Conservation (phyloP, 2,888 invertebrate species). For the Lepidonotus clava region DNA sequence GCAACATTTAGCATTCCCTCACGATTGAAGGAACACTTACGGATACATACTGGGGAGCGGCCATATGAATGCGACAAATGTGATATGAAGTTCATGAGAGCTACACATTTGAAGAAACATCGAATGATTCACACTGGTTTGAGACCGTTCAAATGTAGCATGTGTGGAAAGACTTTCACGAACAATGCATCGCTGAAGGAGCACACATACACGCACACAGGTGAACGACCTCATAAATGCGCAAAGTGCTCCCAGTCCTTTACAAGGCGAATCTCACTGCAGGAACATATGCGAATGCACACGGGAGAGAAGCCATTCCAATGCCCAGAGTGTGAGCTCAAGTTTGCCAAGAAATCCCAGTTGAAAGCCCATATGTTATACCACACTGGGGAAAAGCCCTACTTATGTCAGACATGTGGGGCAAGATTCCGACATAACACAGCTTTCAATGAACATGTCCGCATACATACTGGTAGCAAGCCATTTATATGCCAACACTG, state of each 20-base stretch:
- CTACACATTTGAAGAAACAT: conserved; percentile 38
- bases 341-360: conserved; percentile 20
- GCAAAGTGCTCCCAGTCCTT: conserved; percentile 9
- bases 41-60: conserved; percentile 44
- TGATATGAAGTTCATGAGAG: conserved; percentile 36
- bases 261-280: background rate
- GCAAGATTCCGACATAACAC: conserved; percentile 9
- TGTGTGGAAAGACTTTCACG: conserved; percentile 24
- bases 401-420: conserved; percentile 41
- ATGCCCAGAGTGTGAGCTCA: background rate
- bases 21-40: conserved; percentile 18
- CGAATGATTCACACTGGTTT: background rate
- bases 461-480: conserved; percentile 43
- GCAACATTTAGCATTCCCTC: conserved; percentile 23
- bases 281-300: conserved; percentile 32
- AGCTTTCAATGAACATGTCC: conserved; percentile 15
- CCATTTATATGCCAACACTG: conserved; percentile 47
- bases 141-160: conserved; percentile 19
- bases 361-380: conserved; percentile 36
- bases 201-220: conserved; percentile 48
- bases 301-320: conserved; percentile 40
- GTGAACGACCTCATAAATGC: conserved; percentile 33
- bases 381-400: conserved; percentile 54
- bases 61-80: conserved; percentile 29
- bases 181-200: conserved; percentile 4